Evolutionary conservation across 92 coral and sea anemone genomes (phyloP), one percentile per base, ranked within the genome.

Genomic region (Desmophyllum pertusum): DNA sequence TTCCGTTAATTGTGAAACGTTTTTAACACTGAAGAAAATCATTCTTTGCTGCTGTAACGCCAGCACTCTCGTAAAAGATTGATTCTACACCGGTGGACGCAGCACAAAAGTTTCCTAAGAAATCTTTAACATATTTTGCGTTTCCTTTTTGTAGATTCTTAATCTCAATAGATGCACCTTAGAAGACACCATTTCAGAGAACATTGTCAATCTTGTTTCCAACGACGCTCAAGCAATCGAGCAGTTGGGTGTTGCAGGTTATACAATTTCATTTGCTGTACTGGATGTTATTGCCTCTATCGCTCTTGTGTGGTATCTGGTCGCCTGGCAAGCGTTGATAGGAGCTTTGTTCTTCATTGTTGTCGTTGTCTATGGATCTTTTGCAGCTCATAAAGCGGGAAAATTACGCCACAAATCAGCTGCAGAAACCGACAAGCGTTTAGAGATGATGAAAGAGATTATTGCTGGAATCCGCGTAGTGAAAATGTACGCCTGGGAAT

Each of bases 401-500:
- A 36, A n/a, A 23, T 33, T 70, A 30, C 84, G 84, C 36, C 55
- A 21, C 19, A 17, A 69, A 13, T 61, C 63, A 2, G 75, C 84
- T n/a, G 76, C 57, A 48, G 51, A 21, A 39, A 80, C 57, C 27
- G 84, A 80, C 76, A 51, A 69, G 17, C 63, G 84, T 17, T 38
- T 80, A 68, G 51, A 80, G 27, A 52, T 67, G 2, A 67, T 80
- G 68, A 80, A 80, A 67, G 84, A 80, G 76, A 80, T 80, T 18
- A 40, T 80, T 21, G 17, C 76, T 9, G 84, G 84, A 50, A 67
- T 80, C 27, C 84, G 84, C 4, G 66, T 69, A 2, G 76, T 80
- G 4, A 80, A 80, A 69, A 80, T 80, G 76, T 67, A 80, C 84
- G 84, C 84, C 42, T 80, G 76, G 84, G 84, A 80, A 80, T 80